These are phyloP conservation scores for Choristoneura fumiferana DNA, from an alignment of 1,140 invertebrate genomes.

Conservation along the genomic window DNA sequence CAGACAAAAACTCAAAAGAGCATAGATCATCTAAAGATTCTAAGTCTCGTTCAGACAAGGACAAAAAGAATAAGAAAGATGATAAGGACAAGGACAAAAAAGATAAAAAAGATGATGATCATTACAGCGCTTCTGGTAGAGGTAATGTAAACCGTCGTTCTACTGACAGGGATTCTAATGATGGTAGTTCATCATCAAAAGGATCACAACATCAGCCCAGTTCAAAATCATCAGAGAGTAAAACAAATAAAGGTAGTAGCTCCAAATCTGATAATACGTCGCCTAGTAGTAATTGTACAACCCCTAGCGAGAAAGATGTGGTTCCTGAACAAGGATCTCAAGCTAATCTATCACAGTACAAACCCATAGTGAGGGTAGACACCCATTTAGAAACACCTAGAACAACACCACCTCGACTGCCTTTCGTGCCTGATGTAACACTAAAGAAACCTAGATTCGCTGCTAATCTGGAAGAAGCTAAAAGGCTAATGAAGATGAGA, in stretches of 20 bases:
- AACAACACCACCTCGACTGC: conserved; percentile 44
- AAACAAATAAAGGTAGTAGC: conserved; percentile 57
- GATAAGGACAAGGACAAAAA: conserved; percentile 72
- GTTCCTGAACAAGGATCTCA: conserved; percentile 34
- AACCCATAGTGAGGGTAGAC: conserved; percentile 59
- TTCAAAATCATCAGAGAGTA: conserved; percentile 56
- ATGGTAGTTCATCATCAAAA: conserved; percentile 75
- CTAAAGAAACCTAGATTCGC: conserved; percentile 81
- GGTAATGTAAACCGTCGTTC: conserved; percentile 72
- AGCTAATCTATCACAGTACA: conserved; percentile 38
- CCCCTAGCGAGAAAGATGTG: conserved; percentile 66
- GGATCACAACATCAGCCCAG: conserved; percentile 57
- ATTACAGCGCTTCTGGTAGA: conserved; percentile 77
- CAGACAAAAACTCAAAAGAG: conserved; percentile 65
- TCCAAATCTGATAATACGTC: conserved; percentile 70
- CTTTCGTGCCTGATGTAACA: conserved; percentile 58
- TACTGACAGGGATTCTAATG: conserved; percentile 80
- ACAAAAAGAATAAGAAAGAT: conserved; percentile 69
- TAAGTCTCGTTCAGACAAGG: conserved; percentile 64
- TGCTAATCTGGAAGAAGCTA: conserved; percentile 80
- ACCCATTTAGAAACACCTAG: conserved; percentile 57
- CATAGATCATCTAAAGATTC: conserved; percentile 63
- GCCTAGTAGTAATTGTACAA: conserved; percentile 64
- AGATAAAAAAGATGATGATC: conserved; percentile 78
- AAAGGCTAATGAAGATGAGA: conserved; percentile 81